Percentiles rank a stretch among this genome's conserved stretches.
Evolutionary conservation across 2,888 invertebrate genomes (phyloP).

Genomic region (Boloria euphrosyne): DNA sequence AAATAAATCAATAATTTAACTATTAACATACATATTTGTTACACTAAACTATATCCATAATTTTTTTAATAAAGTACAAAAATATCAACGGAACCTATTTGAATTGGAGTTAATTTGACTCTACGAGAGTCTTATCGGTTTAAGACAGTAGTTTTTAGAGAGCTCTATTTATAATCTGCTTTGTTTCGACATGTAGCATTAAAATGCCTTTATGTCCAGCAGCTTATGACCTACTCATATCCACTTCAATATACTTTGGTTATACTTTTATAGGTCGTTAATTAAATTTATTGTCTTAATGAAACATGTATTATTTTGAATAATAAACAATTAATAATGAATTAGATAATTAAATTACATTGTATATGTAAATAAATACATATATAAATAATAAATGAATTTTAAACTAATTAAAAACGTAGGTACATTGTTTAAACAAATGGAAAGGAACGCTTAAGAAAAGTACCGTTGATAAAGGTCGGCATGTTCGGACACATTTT

Average conservation of each 20-base stretch:
- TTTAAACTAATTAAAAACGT: neutral
- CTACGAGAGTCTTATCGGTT: conserved; percentile 16
- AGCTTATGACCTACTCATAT: conserved; percentile 5
- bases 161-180: conserved; percentile 42
- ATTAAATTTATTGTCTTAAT: too few relatives aligned
- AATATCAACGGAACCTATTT: conserved; percentile 17
- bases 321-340: too few relatives aligned
- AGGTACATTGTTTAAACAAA: neutral
- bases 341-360: too few relatives aligned
- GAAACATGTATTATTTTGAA: too few relatives aligned
- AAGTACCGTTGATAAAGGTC: conserved; percentile 39
- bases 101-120: neutral
- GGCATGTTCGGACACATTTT: conserved; percentile 53
- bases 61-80: neutral
- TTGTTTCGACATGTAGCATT: conserved; percentile 37
- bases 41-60: too few relatives aligned
- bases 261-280: neutral
- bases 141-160: conserved; percentile 42
- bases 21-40: too few relatives aligned
- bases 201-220: conserved; percentile 29
- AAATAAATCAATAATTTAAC: too few relatives aligned
- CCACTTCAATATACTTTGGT: neutral
- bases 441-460: neutral
- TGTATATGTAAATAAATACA: neutral
- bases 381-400: too few relatives aligned